phyloP scores from a whole-genome alignment of 2,113 vertebrate genomes.

The Lota lota region DNA sequence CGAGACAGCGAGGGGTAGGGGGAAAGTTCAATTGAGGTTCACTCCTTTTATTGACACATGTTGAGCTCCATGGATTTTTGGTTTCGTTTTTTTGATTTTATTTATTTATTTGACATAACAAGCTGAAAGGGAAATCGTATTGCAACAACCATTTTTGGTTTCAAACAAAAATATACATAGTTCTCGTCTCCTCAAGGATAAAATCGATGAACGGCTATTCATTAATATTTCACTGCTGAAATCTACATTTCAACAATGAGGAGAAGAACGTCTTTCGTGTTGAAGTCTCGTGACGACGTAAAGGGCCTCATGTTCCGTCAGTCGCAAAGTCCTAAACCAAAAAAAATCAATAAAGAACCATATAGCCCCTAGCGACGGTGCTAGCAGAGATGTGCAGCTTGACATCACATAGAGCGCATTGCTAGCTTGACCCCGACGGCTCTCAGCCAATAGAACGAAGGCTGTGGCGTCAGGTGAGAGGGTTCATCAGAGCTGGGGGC shows the following conservation, averaged over 20 bases:
- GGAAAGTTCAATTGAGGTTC: constrained; percentile 39
- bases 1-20: constrained; percentile 37
- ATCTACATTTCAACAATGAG: too few species aligned
- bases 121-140: constrained; percentile 14
- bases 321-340: too few species aligned
- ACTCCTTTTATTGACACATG: constrained; percentile 48
- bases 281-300: too few species aligned
- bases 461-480: constrained; percentile 51
- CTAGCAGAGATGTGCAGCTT: constrained; percentile 38
- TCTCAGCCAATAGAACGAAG: constrained; percentile 38
- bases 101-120: constrained; percentile 17
- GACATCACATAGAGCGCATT: constrained; percentile 23
- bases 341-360: not conserved
- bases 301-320: too few species aligned
- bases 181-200: too few species aligned
- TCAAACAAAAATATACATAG: too few species aligned
- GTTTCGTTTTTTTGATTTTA: constrained; percentile 34
- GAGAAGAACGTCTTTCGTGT: too few species aligned
- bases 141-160: too few species aligned
- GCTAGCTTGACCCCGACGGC: constrained; percentile 39
- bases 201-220: too few species aligned
- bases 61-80: constrained; percentile 30
- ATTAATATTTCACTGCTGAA: too few species aligned
- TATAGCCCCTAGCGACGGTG: not conserved
- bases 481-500: constrained; percentile 54